A percentile compares a stretch with the other conserved stretches of the same genome.
Evolutionary conservation across 2,888 invertebrate genomes (phyloP).

Genomic region (Polia nebulosa): DNA sequence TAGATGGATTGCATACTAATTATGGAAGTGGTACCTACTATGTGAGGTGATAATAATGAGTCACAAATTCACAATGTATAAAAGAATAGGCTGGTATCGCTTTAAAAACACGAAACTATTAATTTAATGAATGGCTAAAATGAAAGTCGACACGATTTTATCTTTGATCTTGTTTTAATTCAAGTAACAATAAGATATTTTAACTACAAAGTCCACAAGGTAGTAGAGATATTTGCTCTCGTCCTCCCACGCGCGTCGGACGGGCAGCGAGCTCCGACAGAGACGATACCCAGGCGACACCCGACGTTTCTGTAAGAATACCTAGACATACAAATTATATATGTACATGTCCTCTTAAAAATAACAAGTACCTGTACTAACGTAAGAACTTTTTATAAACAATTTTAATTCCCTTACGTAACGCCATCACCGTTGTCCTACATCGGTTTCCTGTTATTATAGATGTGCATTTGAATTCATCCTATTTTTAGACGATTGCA

Average conservation of each 20-base stretch:
- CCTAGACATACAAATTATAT: slow-evolving; percentile 42
- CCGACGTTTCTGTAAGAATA: slow-evolving; percentile 38
- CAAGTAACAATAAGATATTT: slow-evolving; percentile 52
- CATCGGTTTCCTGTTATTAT: slow-evolving; percentile 55
- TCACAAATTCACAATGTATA: slow-evolving; percentile 13
- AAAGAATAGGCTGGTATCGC: slow-evolving; percentile 13
- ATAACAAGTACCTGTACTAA: slow-evolving; percentile 19
- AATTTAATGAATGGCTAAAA: slow-evolving; percentile 31
- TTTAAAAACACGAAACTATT: slow-evolving; percentile 34
- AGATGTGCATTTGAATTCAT: slow-evolving; percentile 50
- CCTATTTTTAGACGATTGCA: slow-evolving; percentile 58
- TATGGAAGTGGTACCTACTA: slow-evolving; percentile 12
- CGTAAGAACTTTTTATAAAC: slow-evolving; percentile 16
- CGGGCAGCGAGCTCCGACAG: slow-evolving; percentile 19
- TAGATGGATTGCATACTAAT: slow-evolving; percentile 10
- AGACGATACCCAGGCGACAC: slow-evolving; percentile 46
- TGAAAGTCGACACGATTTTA: slow-evolving; percentile 37
- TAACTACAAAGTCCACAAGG: slow-evolving; percentile 48
- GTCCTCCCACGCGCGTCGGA: slow-evolving; percentile 57
- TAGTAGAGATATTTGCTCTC: slow-evolving; percentile 52
- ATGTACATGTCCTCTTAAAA: slow-evolving; percentile 24
- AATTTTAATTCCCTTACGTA: slow-evolving; percentile 36
- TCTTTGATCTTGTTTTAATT: slow-evolving; percentile 50
- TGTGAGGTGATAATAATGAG: slow-evolving; percentile 16
- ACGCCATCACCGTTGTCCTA: slow-evolving; percentile 53